Base-by-base conservation (phyloP, 2,113 vertebrate genomes). In the Nesoenas mayeri region DNA sequence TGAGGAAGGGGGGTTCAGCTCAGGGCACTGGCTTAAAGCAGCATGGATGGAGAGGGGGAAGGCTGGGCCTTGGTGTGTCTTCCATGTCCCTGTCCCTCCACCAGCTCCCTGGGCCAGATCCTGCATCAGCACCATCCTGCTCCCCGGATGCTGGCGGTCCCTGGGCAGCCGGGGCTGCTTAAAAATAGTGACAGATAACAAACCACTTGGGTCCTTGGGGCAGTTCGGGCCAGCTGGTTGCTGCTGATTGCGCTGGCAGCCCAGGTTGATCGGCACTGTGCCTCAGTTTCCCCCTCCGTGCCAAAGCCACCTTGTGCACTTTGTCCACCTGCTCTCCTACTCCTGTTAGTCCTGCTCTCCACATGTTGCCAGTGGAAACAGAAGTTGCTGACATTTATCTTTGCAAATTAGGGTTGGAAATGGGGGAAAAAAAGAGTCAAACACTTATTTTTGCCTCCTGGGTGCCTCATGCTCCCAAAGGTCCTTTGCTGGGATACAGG, bases 181-280 rank as follows among this genome's bases (percentile, higher is more conserved):
- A 50, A 50, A 51, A 36, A 25, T 32, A 53, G 36, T 8, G 47
- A 53, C 11, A 61, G 65, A 32, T 79, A 32, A 70, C 32, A 61
- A 78, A 61, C 14, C 26, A 3, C 47, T 15, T 4, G 1, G 2
- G 73, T 14, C 38, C 47, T 21, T 26, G 54, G 60, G 51, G 40
- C 38, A 15, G 18, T n/a, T 34, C 42, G 21, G 70, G 70, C 17
- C 44, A 44, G 38, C 38, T 47, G 38, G 38, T 19, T 53, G 36
- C 19, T 53, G 67, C 56, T 1, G 2, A 48, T 47, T 1, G 3
- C 0, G 1, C 40, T 56, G 42, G 28, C 20, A n/a, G 28, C 34
- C 10, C 6, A 1, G 42, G 40, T n/a, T 22, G n/a, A 8, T 10
- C 1, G 0, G 38, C 1, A 3, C 17, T 1, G 1, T 89, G 78